Conservation (phyloP, 2,797 vertebrate species). For the Rhyacichthys aspro region DNA sequence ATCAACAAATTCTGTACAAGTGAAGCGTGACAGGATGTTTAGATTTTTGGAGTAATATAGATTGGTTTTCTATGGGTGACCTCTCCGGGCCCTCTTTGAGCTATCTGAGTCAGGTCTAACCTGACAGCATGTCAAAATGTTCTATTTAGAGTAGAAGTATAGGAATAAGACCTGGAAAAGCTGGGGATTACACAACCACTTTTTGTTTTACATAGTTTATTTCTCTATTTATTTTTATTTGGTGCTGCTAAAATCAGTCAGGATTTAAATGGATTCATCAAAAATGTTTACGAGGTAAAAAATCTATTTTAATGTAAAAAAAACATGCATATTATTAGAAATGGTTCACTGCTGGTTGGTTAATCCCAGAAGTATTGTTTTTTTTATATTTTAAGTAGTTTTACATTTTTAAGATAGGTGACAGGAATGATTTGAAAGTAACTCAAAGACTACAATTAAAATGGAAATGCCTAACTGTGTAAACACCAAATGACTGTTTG, state of each 20-base stretch:
- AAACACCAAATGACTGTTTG: neutral
- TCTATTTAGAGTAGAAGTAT: conserved; percentile 49
- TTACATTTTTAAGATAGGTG: no score
- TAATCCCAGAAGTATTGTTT: no score
- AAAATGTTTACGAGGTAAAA: no score
- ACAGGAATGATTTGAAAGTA: no score
- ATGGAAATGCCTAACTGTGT: no score
- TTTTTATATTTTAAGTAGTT: no score
- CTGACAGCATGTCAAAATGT: conserved; percentile 67
- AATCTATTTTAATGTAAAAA: no score
- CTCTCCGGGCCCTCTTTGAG: conserved; percentile 46
- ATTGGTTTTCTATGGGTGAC: conserved; percentile 54
- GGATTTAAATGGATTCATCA: no score
- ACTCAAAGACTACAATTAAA: no score
- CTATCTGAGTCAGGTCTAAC: conserved; percentile 40
- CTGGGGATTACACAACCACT: conserved; percentile 27
- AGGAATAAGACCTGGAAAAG: conserved; percentile 36
- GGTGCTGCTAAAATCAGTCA: no score
- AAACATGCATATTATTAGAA: no score
- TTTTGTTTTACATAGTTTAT: conserved; percentile 1
- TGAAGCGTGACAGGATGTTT: conserved; percentile 32
- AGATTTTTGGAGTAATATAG: conserved; percentile 31
- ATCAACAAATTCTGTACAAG: conserved; percentile 4
- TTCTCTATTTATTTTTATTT: no score
- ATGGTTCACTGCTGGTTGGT: conserved; percentile 12